Evolutionary conservation across 1,140 invertebrate genomes (phyloP).

Genomic region (Vanessa atalanta): DNA sequence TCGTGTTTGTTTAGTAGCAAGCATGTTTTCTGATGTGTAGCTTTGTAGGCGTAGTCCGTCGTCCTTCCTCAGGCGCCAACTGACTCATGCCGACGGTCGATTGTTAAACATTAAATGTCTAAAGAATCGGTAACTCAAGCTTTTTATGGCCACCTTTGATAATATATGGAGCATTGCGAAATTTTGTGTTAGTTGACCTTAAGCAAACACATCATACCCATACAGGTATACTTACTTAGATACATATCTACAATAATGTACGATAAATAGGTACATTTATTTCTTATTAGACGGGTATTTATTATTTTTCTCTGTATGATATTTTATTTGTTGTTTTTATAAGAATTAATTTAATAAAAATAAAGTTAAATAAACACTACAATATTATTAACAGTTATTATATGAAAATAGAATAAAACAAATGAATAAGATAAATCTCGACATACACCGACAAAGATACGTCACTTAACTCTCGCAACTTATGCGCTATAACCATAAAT

Average conservation of each 20-base stretch:
- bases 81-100: slow-evolving; percentile 64
- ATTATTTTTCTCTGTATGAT: no score
- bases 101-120: slow-evolving; percentile 71
- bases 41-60: slow-evolving; percentile 64
- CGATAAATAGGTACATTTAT: background rate
- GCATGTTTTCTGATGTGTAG: slow-evolving; percentile 6
- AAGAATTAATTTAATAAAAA: no score
- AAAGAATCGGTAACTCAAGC: slow-evolving; percentile 72
- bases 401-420: background rate
- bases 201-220: background rate
- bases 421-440: background rate
- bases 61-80: slow-evolving; percentile 58
- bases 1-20: slow-evolving; percentile 2
- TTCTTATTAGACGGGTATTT: no score
- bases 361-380: no score
- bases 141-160: slow-evolving; percentile 68
- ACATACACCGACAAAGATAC: slow-evolving; percentile 21
- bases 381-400: background rate
- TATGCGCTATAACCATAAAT: slow-evolving; percentile 60
- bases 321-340: no score
- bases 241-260: background rate
- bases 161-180: slow-evolving; percentile 74
- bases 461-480: slow-evolving; percentile 33
- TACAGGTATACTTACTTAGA: background rate
- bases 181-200: slow-evolving; percentile 49